Conservation (phyloP, 2,113 vertebrate genomes). For the Neogale vison region DNA sequence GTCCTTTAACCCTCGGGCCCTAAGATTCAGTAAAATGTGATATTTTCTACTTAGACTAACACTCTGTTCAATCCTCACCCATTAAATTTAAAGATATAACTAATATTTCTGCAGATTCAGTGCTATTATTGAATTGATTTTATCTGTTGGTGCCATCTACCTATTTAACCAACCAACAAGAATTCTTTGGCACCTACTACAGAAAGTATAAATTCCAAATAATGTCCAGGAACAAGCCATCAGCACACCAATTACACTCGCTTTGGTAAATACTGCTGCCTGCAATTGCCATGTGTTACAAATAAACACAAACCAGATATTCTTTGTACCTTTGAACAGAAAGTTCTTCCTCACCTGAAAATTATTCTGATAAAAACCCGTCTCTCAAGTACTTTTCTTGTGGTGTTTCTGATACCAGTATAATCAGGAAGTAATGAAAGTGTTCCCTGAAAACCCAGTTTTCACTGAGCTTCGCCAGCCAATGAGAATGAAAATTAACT, state of each 20-base stretch:
- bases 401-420: constrained; percentile 39
- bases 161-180: neutral
- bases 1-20: neutral
- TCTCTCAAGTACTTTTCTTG: constrained; percentile 32
- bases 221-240: neutral
- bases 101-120: constrained; percentile 7
- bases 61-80: neutral
- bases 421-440: constrained; percentile 45
- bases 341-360: constrained; percentile 22
- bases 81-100: constrained; percentile 20
- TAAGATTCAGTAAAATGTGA: neutral
- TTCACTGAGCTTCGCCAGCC: constrained; percentile 41
- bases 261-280: constrained; percentile 17
- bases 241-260: neutral
- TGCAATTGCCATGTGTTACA: neutral
- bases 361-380: constrained; percentile 3
- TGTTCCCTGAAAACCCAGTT: constrained; percentile 45
- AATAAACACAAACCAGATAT: constrained; percentile 36
- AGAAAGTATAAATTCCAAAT: constrained; percentile 23
- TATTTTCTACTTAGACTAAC: neutral
- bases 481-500: constrained; percentile 62
- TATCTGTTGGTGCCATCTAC: neutral
- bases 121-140: neutral
- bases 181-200: neutral
- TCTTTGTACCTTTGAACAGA: constrained; percentile 23